phyloP scores from a whole-genome alignment of 2,888 invertebrate species.

The Doris montereyensis region DNA sequence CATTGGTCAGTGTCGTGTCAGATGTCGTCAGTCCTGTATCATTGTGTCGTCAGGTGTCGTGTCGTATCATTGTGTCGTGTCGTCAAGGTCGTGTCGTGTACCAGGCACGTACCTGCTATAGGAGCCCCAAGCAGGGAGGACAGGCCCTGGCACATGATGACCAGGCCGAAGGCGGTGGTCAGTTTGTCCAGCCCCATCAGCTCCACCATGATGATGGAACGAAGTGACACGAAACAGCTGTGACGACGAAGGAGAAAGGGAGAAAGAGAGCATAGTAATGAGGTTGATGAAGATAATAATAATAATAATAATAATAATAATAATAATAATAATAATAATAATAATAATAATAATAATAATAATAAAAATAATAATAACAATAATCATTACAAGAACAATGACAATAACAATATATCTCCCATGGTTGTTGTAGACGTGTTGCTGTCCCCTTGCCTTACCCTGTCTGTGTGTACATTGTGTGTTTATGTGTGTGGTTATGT shows the following conservation, averaged over 20 bases:
- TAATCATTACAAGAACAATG: constrained; percentile 10
- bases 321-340: constrained; percentile 20
- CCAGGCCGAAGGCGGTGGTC: constrained; percentile 75
- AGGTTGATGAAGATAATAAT: background rate
- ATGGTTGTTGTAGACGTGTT: background rate
- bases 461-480: too few relatives aligned
- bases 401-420: constrained; percentile 10
- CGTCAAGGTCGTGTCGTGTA: too few relatives aligned
- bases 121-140: constrained; percentile 75
- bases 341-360: constrained; percentile 27
- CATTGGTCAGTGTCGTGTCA: too few relatives aligned
- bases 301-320: constrained; percentile 10
- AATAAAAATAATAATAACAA: constrained; percentile 4
- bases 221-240: constrained; percentile 74
- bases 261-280: background rate
- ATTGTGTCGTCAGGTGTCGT: too few relatives aligned
- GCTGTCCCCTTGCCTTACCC: too few relatives aligned
- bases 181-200: constrained; percentile 75
- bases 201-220: constrained; percentile 77
- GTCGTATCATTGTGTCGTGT: too few relatives aligned
- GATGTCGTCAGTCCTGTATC: too few relatives aligned
- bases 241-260: background rate
- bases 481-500: too few relatives aligned
- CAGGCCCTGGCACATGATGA: constrained; percentile 74
- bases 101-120: constrained; percentile 74